Evolutionary conservation across 2,797 vertebrate genomes (phyloP).

Genomic region (Gymnothorax reevesii): DNA sequence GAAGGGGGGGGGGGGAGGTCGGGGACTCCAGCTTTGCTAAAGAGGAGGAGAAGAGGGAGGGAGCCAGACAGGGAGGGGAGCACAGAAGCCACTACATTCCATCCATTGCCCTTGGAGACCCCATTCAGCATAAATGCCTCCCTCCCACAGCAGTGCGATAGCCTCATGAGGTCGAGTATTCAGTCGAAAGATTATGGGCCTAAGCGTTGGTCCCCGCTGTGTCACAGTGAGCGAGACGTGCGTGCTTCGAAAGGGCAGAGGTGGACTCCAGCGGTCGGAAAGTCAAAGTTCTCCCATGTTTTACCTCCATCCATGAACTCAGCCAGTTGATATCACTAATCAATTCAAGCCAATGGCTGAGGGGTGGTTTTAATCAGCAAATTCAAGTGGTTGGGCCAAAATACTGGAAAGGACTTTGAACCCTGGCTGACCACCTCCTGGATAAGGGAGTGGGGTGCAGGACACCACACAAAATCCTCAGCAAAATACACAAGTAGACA

Average conservation of each 20-base stretch:
- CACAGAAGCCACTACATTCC: constrained; percentile 45
- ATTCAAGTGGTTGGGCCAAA: no score
- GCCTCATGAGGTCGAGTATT: constrained; percentile 41
- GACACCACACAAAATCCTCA: no score
- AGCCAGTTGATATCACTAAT: no score
- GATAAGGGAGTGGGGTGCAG: no score
- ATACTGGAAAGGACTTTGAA: no score
- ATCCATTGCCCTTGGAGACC: constrained; percentile 45
- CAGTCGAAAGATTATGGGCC: constrained; percentile 27
- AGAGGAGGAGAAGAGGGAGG: constrained; percentile 25
- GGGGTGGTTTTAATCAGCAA: no score
- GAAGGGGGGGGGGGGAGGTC: constrained; percentile 31
- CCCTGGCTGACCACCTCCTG: no score
- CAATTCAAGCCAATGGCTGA: no score
- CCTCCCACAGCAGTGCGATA: constrained; percentile 35
- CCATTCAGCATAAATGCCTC: constrained; percentile 30
- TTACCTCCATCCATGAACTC: no score
- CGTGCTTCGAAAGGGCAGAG: not conserved
- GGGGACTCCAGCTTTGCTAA: constrained; percentile 32
- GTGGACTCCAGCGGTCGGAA: no score
- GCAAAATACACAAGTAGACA: no score
- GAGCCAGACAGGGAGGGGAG: constrained; percentile 5
- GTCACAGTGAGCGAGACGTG: constrained; percentile 9
- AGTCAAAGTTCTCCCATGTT: no score
- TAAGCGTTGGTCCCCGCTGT: constrained; percentile 28